Conservation (phyloP, 2,113 vertebrate genomes). For the Platanista minor region DNA sequence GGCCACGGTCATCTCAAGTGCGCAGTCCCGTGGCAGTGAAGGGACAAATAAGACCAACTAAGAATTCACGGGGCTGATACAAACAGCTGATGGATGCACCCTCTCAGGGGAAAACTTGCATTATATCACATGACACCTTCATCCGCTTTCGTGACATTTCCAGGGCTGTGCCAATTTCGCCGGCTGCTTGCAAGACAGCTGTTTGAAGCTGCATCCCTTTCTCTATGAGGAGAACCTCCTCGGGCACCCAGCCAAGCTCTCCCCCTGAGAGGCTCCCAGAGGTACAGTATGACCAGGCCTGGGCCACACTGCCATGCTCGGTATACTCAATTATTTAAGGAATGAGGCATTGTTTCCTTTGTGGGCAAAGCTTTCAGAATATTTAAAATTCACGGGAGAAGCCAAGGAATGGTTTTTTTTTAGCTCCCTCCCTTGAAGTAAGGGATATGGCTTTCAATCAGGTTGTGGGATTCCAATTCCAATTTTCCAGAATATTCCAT, state of each 20-base stretch:
- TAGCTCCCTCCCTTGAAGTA: constrained; percentile 49
- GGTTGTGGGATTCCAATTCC: constrained; percentile 4
- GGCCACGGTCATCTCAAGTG: background rate
- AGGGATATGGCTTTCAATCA: constrained; percentile 49
- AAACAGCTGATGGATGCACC: background rate
- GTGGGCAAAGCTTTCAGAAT: constrained; percentile 21
- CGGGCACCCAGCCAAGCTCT: background rate
- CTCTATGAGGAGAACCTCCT: background rate
- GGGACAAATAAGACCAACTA: background rate
- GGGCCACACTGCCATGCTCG: background rate
- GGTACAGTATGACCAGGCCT: background rate
- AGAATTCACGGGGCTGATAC: background rate
- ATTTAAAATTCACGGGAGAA: constrained; percentile 60
- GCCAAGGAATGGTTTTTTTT: constrained; percentile 48
- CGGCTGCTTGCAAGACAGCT: background rate
- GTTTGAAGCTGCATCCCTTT: background rate
- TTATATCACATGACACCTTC: background rate
- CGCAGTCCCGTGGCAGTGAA: background rate
- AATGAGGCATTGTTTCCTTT: background rate
- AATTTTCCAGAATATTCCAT: constrained; percentile 46
- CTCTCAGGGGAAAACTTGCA: background rate
- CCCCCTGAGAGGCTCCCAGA: background rate
- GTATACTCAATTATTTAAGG: constrained; percentile 39
- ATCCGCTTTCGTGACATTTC: background rate
- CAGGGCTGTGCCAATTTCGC: background rate